Evolutionary conservation across 2,888 invertebrate genomes (phyloP), one percentile per base, ranked within the genome.

Genomic region (Drosophila peninsularis): DNA sequence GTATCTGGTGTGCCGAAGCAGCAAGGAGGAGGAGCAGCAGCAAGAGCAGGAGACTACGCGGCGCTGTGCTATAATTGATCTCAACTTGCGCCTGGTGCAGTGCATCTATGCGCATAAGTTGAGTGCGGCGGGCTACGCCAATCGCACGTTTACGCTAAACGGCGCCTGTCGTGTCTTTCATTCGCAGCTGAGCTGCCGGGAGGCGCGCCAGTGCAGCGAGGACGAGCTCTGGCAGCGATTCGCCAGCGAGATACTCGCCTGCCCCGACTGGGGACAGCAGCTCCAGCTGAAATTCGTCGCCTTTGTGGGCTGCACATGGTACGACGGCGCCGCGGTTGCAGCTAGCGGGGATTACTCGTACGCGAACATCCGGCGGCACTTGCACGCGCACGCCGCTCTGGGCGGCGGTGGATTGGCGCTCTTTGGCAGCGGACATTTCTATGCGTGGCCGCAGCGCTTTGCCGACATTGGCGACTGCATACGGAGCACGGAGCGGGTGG

Each of bases 401-500:
- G 98, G 98, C 41, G 96, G 97, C 17, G 98, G 98, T 30, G 98
- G 98, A 0, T 93, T 99, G 67, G 98, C 98, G 9, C 93, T 98
- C 14, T 97, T 98, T 90, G 98, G 98, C 9, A 96, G 97, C 0
- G 98, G 96, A 1, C 97, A 96, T 90, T 94, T 98, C 55, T 97
- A 97, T 91, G 96, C 97, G 3, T 98, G 98, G 98, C 97, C 98
- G 2, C 94, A 94, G 32, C 92, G 91, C 49, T 93, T 97, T 67
- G 93, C 94, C 7, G 95, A 97, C 79, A 94, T 98, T 32, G 91
- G 95, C 19, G 90, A 94, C 14, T 90, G 89, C 47, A 92, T 93
- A 62, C 67, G 72, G 34, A 89, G 80, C 83, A 94, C 50, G 6
- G 94, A 94, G 30, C 93, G 94, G 67, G 94, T 98, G 27, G 96